phyloP scores from a whole-genome alignment of 37 sponge, comb jelly and placozoan genomes.

The Spongilla lacustris region DNA sequence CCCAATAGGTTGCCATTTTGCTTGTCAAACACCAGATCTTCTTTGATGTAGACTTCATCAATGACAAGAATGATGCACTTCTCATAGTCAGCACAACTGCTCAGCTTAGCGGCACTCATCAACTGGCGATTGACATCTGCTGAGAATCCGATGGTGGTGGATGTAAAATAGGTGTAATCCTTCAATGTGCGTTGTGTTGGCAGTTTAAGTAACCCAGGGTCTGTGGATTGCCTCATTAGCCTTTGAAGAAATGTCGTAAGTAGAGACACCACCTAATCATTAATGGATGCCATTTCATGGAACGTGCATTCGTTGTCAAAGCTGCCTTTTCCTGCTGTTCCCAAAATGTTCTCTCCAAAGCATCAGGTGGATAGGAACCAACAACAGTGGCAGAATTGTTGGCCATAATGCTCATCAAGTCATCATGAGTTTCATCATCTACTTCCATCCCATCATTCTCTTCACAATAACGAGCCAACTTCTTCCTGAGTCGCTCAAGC shows the following conservation, averaged over 20 bases:
- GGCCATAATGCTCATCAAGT: background rate
- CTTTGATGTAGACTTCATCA: slow-evolving; percentile 43
- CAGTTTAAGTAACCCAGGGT: slow-evolving; percentile 6
- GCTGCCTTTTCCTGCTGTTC: slow-evolving; percentile 24
- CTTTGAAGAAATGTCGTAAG: background rate
- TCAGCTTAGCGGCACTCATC: slow-evolving; percentile 7
- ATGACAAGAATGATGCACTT: slow-evolving; percentile 7
- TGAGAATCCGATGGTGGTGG: background rate
- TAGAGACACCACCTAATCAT: slow-evolving; percentile 56
- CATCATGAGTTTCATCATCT: slow-evolving; percentile 20
- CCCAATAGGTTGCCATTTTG: background rate
- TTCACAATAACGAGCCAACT: background rate
- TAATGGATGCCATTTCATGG: slow-evolving; percentile 47
- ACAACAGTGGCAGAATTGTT: slow-evolving; percentile 2
- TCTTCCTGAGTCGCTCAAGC: background rate
- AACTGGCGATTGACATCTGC: slow-evolving; percentile 13
- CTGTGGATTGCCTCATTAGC: background rate
- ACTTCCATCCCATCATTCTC: background rate
- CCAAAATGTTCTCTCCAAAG: slow-evolving; percentile 34
- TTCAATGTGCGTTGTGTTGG: slow-evolving; percentile 16
- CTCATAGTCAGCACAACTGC: slow-evolving; percentile 2
- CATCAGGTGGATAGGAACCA: slow-evolving; percentile 1
- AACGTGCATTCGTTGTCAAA: background rate
- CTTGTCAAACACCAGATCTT: slow-evolving; percentile 39
- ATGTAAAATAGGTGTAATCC: slow-evolving; percentile 1